Evolutionary conservation across 2,888 invertebrate genomes (phyloP), one percentile per base, ranked within the genome.

Genomic region (Allygus modestus): DNA sequence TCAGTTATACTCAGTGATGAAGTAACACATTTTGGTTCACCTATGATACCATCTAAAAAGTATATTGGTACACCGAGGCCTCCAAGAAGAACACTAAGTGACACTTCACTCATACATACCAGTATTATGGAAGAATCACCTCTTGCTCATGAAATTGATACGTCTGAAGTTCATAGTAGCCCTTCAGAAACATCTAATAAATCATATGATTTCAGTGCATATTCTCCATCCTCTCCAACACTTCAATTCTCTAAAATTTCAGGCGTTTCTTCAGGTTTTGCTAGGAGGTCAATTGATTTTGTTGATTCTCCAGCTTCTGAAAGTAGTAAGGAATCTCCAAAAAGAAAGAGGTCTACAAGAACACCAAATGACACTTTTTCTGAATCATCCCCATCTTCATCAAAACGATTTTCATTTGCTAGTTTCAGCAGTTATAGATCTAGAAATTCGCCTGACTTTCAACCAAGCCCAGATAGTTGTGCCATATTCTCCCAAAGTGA

Each of bases 211-310:
- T 77, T 51, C 51, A 77, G 51, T 77, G 28, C 26, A 23, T 77
- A 77, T n/a, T 77, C 77, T 28, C 77, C 77, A 26, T 77, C 77
- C 7, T 77, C 77, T 17, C 77, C 77, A 51, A 77, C 77, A 20
- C 51, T 77, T n/a, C 46, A 77, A 5, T 77, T 77, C 1, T 77
- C 77, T 31, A 46, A 26, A 51, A 77, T 77, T 51, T 77, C 77
- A 26, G 43, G 43, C 20, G 23, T 73, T n/a, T 73, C 73, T 11
- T 73, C 73, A 20, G 12, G 2, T 43, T 20, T 37, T 37, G 73
- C 73, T 28, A 41, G 73, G 28, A 73, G n/a, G 37, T 73, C 73
- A 41, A 73, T 73, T 41, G 43, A 73, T 41, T 73, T 73, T 20
- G 7, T 11, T 73, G 43, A 41, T 37, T 73, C 37, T 43, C 11